Conservation (phyloP, 2,113 vertebrate species). For the Micromys minutus region DNA sequence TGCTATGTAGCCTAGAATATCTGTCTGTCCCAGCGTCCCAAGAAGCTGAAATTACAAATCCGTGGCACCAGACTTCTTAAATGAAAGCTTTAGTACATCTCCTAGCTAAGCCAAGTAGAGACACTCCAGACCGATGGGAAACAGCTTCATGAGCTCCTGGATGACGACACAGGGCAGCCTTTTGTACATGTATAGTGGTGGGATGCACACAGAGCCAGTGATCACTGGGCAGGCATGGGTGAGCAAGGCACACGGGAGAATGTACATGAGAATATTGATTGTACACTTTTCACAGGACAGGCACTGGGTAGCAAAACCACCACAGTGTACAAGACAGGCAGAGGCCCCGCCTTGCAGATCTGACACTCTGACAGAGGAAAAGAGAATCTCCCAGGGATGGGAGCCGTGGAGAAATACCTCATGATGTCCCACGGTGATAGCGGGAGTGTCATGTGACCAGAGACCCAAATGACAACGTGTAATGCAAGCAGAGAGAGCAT, state of each 20-base stretch:
- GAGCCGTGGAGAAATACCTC: background rate
- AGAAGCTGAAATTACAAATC: no score
- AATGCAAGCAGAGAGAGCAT: background rate
- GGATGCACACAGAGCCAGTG: background rate
- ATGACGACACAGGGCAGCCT: no score
- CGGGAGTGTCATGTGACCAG: background rate
- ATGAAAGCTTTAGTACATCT: background rate
- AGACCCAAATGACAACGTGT: background rate
- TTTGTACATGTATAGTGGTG: background rate
- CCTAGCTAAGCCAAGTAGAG: background rate
- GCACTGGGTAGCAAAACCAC: background rate
- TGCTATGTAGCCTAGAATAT: background rate
- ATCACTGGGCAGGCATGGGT: fast-evolving
- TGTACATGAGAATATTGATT: background rate
- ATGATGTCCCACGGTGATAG: background rate
- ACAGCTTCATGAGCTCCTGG: background rate
- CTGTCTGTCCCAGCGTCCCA: background rate
- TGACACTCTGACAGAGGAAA: background rate
- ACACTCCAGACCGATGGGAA: background rate
- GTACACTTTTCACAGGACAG: fast-evolving
- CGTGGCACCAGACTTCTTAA: background rate
- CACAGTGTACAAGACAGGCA: background rate
- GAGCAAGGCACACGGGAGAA: background rate
- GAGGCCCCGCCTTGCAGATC: background rate
- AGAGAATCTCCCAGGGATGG: background rate